A percentile compares a stretch with the other conserved stretches of the same genome.
phyloP scores from a whole-genome alignment of 64 coral and sea anemone genomes.

The Trachythela sp. region DNA sequence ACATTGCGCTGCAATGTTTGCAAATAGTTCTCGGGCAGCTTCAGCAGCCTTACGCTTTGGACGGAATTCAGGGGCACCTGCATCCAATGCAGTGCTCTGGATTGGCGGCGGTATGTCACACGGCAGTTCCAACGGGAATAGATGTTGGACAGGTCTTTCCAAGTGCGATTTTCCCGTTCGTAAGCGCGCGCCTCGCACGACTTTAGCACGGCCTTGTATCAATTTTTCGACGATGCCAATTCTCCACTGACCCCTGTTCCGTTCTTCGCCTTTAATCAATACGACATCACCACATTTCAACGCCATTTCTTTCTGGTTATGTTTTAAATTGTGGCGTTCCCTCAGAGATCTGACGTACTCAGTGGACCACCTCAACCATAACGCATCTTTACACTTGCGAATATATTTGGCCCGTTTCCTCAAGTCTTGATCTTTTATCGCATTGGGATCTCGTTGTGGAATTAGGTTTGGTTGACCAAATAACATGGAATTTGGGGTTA shows the following conservation, averaged over 20 bases:
- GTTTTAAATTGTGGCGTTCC: conserved; percentile 34
- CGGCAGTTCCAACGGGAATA: no score
- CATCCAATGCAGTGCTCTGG: no score
- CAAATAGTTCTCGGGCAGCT: no score
- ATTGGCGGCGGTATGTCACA: no score
- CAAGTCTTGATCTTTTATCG: background rate
- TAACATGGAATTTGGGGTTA: conserved; percentile 1
- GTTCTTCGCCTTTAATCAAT: background rate
- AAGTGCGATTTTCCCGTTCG: no score
- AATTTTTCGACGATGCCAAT: background rate
- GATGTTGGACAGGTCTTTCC: no score
- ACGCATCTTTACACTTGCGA: background rate
- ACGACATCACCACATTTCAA: conserved; percentile 23
- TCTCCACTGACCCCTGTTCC: conserved; percentile 9
- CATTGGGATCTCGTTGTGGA: background rate
- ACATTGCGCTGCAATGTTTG: no score
- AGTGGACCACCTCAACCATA: conserved; percentile 11
- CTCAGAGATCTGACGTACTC: conserved; percentile 15
- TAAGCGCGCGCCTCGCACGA: no score
- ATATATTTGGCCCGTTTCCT: background rate
- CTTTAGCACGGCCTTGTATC: background rate
- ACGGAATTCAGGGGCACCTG: no score
- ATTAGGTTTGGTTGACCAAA: conserved; percentile 19
- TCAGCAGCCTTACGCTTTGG: no score
- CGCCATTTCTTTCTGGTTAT: background rate